Conservation (phyloP, 2,888 invertebrate genomes). For the Diaperis boleti region DNA sequence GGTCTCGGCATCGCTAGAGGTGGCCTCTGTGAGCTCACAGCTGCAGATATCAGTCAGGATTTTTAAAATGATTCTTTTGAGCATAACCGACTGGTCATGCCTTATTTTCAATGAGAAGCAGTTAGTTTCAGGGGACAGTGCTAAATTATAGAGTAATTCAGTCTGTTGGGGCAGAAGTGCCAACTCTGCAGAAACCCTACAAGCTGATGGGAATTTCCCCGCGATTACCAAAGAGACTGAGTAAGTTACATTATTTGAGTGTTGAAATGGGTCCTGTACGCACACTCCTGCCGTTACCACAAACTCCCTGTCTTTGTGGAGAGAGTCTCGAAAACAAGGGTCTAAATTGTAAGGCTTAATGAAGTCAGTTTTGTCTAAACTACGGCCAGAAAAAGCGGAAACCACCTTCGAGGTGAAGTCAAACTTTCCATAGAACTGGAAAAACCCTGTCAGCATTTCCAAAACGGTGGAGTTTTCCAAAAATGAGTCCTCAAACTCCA, state of each 20-base stretch:
- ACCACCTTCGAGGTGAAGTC: too few species aligned
- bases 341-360: background rate
- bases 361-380: background rate
- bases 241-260: conserved; percentile 2
- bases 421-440: conserved; percentile 3
- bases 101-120: too few species aligned
- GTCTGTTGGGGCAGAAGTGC: background rate
- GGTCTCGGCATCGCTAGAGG: too few species aligned
- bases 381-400: background rate
- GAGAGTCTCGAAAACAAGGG: background rate
- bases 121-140: background rate
- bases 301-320: background rate
- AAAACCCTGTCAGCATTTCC: background rate
- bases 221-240: background rate
- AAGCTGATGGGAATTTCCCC: background rate
- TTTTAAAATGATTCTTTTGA: too few species aligned
- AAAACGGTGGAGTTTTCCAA: background rate
- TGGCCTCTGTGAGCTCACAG: too few species aligned
- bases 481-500: background rate
- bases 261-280: conserved; percentile 6
- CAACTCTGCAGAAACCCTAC: background rate
- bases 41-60: too few species aligned
- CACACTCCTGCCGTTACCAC: background rate
- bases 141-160: background rate
- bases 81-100: too few species aligned